Evolutionary conservation across 1,140 invertebrate genomes (phyloP).

Genomic region (Periplaneta americana): DNA sequence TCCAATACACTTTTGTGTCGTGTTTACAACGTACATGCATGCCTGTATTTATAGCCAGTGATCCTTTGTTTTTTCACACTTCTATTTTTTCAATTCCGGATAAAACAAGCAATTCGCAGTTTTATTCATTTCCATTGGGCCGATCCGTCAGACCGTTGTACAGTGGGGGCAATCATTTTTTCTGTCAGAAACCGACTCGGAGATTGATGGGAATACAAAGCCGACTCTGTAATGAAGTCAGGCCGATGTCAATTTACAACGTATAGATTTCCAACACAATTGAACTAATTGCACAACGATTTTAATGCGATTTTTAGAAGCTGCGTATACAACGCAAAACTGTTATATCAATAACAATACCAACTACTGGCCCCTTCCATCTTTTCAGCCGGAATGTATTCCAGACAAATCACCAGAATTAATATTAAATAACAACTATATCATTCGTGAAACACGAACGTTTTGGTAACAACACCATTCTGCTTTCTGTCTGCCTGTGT

Average conservation of each 20-base stretch:
- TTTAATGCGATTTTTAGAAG: background rate
- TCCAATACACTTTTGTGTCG: background rate
- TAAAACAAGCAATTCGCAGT: background rate
- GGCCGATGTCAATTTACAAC: background rate
- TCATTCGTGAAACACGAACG: too few species aligned
- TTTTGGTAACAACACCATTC: too few species aligned
- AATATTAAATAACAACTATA: too few species aligned
- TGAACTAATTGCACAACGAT: background rate
- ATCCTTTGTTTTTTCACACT: background rate
- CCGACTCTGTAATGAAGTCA: background rate
- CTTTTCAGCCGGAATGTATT: background rate
- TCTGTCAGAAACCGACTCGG: background rate
- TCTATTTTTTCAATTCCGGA: background rate
- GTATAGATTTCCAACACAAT: background rate
- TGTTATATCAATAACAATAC: background rate
- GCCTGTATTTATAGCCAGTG: background rate
- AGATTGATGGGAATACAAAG: background rate
- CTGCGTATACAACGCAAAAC: background rate
- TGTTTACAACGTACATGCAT: background rate
- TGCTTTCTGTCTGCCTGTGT: too few species aligned
- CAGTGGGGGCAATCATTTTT: background rate
- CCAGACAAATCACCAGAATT: background rate
- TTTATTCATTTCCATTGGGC: background rate
- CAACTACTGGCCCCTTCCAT: background rate
- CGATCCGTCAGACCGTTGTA: background rate